Base-by-base conservation (phyloP, 2,888 invertebrate genomes). In the Aporophyla nigra region DNA sequence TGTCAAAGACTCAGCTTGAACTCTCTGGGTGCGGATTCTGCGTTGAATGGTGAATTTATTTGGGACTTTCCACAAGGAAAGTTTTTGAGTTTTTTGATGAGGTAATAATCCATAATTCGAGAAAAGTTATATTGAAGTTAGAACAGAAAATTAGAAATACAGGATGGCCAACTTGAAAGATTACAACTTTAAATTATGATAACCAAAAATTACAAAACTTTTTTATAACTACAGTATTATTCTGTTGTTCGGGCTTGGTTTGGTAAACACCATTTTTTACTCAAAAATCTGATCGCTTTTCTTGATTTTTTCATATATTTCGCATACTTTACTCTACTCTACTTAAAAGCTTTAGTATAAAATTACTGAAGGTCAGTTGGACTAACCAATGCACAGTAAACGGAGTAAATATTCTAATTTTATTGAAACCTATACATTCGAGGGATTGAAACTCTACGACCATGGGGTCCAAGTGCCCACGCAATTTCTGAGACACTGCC, bases 11-110 rank as follows among this genome's bases (percentile, higher is more conserved):
- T n/a, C n/a, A n/a, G n/a, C n/a, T n/a, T n/a, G n/a, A n/a, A n/a
- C n/a, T n/a, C 68, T 66, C 51, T 51, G 63, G 59, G 68, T 40
- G 6, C 46, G n/a, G 40, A 10, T 14, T 24, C n/a, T 33, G 24
- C 33, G 62, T 24, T 62, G 56, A 70, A 66, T 66, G 10, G 46
- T 68, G n/a, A 16, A 74, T 74, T 68, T 63, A 46, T 74, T 63
- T 53, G 10, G n/a, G 33, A 27, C 21, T 79, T 73, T 61, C 9
- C 21, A 49, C 33, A 46, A 63, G 27, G 5, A 53, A 51, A 67
- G 16, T 58, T 56, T 79, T 62, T 61, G 2, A 43, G 40, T 19
- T 69, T n/a, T 53, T 61, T 66, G 27, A 54, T 63, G 33, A 58
- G 33, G 56, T 51, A 5, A 9, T 0, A 14, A 16, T n/a, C 7